These are phyloP conservation scores for Cataglyphis livida DNA, from an alignment of 2,888 invertebrate genomes.

Conservation along the genomic window DNA sequence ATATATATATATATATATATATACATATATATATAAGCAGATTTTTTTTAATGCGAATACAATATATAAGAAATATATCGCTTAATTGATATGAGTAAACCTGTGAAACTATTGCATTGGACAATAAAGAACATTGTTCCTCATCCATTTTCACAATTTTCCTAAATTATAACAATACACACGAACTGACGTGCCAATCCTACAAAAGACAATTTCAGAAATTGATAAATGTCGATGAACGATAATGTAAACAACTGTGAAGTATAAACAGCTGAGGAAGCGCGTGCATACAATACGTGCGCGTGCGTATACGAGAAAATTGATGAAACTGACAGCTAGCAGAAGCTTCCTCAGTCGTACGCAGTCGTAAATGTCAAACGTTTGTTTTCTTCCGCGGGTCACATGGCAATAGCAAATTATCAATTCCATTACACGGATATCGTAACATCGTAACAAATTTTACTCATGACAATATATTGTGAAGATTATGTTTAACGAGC, in stretches of 20 bases:
- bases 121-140: constrained; percentile 17
- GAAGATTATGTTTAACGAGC: background rate
- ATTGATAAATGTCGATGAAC: constrained; percentile 31
- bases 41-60: constrained; percentile 18
- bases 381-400: constrained; percentile 33
- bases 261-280: constrained; percentile 7
- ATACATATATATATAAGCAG: background rate
- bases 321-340: constrained; percentile 21
- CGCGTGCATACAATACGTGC: constrained; percentile 7
- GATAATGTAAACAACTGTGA: constrained; percentile 30
- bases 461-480: background rate
- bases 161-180: background rate
- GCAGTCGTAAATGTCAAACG: constrained; percentile 39
- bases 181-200: background rate
- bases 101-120: constrained; percentile 57
- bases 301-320: constrained; percentile 15
- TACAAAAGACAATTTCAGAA: background rate
- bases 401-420: constrained; percentile 30
- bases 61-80: constrained; percentile 34
- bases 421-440: background rate
- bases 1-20: background rate
- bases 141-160: constrained; percentile 52
- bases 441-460: background rate
- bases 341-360: constrained; percentile 8
- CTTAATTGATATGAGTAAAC: constrained; percentile 47